Evolutionary conservation across 2,113 vertebrate species (phyloP).

Genomic region (Fregata magnificens): DNA sequence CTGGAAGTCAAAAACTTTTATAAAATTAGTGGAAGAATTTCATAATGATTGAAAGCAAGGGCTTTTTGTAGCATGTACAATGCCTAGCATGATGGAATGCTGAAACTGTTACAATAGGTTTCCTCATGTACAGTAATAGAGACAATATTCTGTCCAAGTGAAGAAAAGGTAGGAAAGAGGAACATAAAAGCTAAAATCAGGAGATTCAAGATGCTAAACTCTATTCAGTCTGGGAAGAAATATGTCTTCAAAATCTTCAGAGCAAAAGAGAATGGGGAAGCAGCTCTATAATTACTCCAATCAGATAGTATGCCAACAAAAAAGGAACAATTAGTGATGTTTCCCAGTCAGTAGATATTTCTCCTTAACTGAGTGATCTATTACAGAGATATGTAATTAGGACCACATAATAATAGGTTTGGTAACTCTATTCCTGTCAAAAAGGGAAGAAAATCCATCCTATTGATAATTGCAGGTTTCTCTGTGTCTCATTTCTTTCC

Average conservation of each 20-base stretch:
- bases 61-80: neutral
- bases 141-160: neutral
- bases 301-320: conserved; percentile 64
- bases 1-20: neutral
- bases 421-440: conserved; percentile 62
- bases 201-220: neutral
- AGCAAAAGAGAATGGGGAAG: conserved; percentile 13
- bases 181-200: neutral
- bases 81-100: neutral
- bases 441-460: conserved; percentile 73
- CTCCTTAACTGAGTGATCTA: conserved; percentile 57
- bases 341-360: conserved; percentile 68
- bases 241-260: conserved; percentile 24
- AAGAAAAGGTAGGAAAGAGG: neutral
- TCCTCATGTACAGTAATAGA: neutral
- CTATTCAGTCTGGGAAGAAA: conserved; percentile 28
- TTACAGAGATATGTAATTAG: conserved; percentile 77
- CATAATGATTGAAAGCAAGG: neutral
- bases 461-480: conserved; percentile 76
- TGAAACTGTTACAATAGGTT: neutral
- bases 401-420: conserved; percentile 71
- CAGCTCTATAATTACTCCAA: conserved; percentile 67
- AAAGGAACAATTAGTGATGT: conserved; percentile 66
- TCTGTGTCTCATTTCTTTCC: conserved; percentile 38
- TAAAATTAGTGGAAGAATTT: neutral